phyloP scores from a whole-genome alignment of 2,113 vertebrate species.

The Atrichornis clamosus region DNA sequence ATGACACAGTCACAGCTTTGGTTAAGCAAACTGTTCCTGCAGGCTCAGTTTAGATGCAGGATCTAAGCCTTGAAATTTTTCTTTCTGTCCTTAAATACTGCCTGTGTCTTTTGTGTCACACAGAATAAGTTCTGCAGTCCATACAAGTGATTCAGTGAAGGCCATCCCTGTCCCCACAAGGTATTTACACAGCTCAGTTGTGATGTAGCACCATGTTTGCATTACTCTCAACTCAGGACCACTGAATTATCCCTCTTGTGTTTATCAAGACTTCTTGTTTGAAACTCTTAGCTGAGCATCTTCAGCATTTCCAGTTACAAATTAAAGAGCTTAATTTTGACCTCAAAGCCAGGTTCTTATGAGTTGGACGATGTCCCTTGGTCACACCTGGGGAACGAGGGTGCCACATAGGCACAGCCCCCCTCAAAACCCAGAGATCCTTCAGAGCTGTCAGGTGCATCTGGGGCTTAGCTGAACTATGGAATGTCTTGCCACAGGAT shows the following conservation, averaged over 20 bases:
- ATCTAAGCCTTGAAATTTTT: background rate
- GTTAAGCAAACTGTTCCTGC: background rate
- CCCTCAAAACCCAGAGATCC: background rate
- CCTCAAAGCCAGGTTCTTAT: background rate
- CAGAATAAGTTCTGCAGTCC: background rate
- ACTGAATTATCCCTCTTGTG: background rate
- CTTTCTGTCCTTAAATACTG: background rate
- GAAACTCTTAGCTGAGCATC: background rate
- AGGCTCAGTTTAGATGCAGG: background rate
- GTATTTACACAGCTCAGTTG: background rate
- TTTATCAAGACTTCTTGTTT: background rate
- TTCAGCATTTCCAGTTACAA: background rate
- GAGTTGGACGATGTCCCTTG: background rate
- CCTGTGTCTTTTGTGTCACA: background rate
- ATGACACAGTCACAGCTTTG: background rate
- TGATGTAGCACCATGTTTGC: background rate
- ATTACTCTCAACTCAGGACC: background rate
- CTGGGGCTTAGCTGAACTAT: background rate
- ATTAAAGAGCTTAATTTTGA: background rate
- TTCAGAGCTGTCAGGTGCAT: background rate
- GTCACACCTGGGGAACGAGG: background rate
- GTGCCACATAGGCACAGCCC: background rate
- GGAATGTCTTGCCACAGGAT: background rate
- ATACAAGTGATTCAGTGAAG: background rate
- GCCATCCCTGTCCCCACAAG: background rate